These are phyloP conservation scores for Pipistrellus pipistrellus DNA, from an alignment of 2,797 vertebrate genomes.

Conservation along the genomic window DNA sequence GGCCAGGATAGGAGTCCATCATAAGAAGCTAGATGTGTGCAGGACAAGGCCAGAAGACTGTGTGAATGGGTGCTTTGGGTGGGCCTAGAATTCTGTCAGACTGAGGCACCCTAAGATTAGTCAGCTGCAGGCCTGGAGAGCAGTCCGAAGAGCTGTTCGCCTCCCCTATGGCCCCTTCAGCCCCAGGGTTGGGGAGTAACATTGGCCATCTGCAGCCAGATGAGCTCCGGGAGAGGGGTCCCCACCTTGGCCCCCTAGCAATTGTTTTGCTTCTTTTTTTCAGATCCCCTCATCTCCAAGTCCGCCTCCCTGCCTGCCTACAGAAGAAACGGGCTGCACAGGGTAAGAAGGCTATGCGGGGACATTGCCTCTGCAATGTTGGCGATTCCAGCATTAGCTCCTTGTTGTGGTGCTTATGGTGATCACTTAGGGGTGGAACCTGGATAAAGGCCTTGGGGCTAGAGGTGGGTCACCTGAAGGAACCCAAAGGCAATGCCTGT, in stretches of 20 bases:
- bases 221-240: neutral
- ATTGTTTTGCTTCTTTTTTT: conserved; percentile 74
- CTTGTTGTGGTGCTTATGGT: neutral
- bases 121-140: neutral
- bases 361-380: neutral
- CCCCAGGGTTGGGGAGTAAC: neutral
- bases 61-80: neutral
- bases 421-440: neutral
- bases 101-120: fast-evolving
- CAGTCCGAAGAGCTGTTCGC: neutral
- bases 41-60: neutral
- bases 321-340: conserved; percentile 94
- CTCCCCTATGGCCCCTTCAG: neutral
- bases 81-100: neutral
- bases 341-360: conserved; percentile 89
- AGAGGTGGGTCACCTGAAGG: neutral
- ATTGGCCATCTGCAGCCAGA: neutral
- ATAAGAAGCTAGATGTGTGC: neutral
- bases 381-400: neutral
- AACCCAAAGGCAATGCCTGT: neutral
- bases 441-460: neutral
- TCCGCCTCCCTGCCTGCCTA: conserved; percentile 96
- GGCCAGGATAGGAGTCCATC: neutral
- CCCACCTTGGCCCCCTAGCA: neutral
- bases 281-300: conserved; percentile 95